Conservation (phyloP, 2,888 invertebrate genomes). For the Icerya purchasi region DNA sequence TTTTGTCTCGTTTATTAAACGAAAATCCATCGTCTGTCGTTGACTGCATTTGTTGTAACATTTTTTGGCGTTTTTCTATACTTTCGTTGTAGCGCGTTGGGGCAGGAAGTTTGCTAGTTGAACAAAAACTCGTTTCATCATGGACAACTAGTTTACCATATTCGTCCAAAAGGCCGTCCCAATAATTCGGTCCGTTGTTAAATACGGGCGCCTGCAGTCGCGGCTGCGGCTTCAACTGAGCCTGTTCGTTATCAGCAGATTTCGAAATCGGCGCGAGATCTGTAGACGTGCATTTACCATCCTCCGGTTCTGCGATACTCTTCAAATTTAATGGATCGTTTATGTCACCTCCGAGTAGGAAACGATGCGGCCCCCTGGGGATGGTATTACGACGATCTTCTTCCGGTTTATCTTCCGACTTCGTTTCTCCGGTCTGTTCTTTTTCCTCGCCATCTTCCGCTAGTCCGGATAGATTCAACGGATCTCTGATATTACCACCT, state of each 20-base stretch:
- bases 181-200: background rate
- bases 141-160: no score
- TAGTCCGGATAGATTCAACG: constrained; percentile 76
- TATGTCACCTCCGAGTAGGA: constrained; percentile 82
- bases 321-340: constrained; percentile 85
- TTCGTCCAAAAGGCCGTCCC: background rate
- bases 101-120: background rate
- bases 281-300: background rate
- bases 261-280: background rate
- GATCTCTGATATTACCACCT: constrained; percentile 88
- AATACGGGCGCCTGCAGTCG: background rate
- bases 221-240: background rate
- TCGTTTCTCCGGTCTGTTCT: background rate
- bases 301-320: constrained; percentile 27
- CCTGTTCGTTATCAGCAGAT: background rate
- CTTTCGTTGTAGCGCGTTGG: no score
- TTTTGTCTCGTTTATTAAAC: constrained; percentile 46
- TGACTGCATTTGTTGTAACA: background rate
- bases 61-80: no score
- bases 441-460: constrained; percentile 27
- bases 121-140: no score
- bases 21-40: background rate
- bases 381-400: background rate
- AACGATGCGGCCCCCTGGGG: constrained; percentile 25
- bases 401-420: background rate